These are phyloP conservation scores for Turdus rufiventris DNA, from an alignment of 2,113 vertebrate species.

Conservation along the genomic window DNA sequence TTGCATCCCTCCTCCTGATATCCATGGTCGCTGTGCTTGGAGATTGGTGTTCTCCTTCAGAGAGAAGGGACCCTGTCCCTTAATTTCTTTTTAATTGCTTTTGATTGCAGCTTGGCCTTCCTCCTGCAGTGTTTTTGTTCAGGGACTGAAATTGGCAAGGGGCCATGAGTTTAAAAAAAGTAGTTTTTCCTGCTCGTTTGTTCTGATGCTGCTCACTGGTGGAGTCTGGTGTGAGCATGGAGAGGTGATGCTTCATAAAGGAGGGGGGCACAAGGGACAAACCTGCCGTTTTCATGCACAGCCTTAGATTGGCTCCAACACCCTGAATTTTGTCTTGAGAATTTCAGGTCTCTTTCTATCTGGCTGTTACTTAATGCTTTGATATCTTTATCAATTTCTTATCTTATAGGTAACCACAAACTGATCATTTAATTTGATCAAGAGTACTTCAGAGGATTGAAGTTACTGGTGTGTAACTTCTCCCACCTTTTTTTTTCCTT, in stretches of 20 bases:
- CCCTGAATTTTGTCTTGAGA: neutral
- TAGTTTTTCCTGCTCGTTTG: neutral
- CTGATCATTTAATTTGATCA: conserved; percentile 56
- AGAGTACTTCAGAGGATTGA: conserved; percentile 54
- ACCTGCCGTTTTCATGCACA: neutral
- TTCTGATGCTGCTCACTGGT: neutral
- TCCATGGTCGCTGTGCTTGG: neutral
- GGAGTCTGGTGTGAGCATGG: neutral
- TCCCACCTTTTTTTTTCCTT: conserved; percentile 13
- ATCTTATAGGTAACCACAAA: conserved; percentile 62
- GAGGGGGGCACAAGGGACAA: neutral
- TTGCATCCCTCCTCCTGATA: neutral
- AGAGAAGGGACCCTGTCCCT: neutral
- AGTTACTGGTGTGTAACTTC: conserved; percentile 56
- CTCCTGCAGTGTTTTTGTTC: neutral
- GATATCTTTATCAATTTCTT: conserved; percentile 56
- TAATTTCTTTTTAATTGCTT: neutral
- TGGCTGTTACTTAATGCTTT: conserved; percentile 38
- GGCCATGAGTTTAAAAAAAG: neutral
- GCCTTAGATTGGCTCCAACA: neutral
- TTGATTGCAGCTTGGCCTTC: neutral
- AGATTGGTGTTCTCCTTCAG: neutral
- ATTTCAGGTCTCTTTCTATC: neutral
- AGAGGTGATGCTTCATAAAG: neutral
- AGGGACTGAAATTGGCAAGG: neutral